phyloP scores from a whole-genome alignment of 2,888 invertebrate species.

The Leucoptera coffeella region DNA sequence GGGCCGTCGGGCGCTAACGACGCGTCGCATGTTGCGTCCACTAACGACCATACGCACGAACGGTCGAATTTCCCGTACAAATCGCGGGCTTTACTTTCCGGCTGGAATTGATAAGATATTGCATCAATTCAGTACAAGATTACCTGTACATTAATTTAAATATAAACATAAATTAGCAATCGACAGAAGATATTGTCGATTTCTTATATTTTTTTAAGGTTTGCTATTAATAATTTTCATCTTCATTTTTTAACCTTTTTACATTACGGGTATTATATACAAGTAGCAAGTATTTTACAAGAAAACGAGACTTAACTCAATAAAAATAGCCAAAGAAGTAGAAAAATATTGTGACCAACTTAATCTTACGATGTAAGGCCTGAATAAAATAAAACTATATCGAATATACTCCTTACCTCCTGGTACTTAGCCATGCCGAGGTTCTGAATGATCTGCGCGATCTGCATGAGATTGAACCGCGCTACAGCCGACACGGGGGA shows the following conservation, averaged over 20 bases:
- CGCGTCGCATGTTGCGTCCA: constrained; percentile 60
- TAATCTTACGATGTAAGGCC: not conserved
- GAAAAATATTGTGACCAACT: too few relatives aligned
- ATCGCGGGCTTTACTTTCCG: constrained; percentile 51
- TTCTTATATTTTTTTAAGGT: not conserved
- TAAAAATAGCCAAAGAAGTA: too few relatives aligned
- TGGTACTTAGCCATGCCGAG: constrained; percentile 82
- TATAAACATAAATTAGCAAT: not conserved
- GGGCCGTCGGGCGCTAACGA: constrained; percentile 13
- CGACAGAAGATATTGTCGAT: not conserved
- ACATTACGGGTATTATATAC: too few relatives aligned
- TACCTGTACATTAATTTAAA: too few relatives aligned
- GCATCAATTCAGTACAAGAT: too few relatives aligned
- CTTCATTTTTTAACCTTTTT: too few relatives aligned
- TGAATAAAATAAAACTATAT: not conserved
- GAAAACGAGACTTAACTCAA: too few relatives aligned
- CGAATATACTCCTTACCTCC: constrained; percentile 38
- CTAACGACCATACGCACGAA: constrained; percentile 69
- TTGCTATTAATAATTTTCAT: too few relatives aligned
- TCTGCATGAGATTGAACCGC: constrained; percentile 81
- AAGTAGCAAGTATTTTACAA: too few relatives aligned
- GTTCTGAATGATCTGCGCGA: constrained; percentile 90
- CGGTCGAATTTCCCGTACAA: constrained; percentile 76
- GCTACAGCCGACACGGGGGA: constrained; percentile 89
- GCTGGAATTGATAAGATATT: too few relatives aligned